Evolutionary conservation across 2,797 vertebrate genomes (phyloP), one percentile per base, ranked within the genome.

Genomic region (Fistularia commersonii): DNA sequence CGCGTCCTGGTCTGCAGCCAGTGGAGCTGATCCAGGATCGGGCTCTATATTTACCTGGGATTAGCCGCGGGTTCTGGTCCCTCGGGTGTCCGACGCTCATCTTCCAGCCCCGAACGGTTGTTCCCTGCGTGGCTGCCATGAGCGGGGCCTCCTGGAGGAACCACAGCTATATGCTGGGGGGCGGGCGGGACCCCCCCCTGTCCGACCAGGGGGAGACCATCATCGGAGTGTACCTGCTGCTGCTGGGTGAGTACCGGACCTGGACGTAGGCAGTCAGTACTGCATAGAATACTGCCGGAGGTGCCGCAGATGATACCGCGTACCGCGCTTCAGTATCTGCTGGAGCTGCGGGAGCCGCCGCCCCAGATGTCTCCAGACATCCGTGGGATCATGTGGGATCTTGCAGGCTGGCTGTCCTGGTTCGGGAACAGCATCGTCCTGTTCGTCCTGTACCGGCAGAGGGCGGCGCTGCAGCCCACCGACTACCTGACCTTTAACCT

Each of bases 371-470:
- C 11, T 44, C 8, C 12, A 15, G 15, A 10, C 23, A 15, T 44
- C 14, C 8, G 1, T 6, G 10, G 3, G 5, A 8, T 39, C 10
- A 11, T n/a, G 10, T n/a, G 10, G 8, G 8, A 11, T 11, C 38
- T 11, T n/a, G 39, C 72, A 92, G 91, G 91, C 7, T 93, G 90
- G 91, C 57, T 91, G 45, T 91, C 93, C 37, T 93, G 90, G 92
- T 89, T 94, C 59, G 88, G 92, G 54, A 94, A 93, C 80, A 90
- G 89, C 56, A 67, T 91, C 38, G 90, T 92, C 44, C 90, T 93
- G 41, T 91, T 93, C 63, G 75, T 94, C 12, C 75, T 93, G 6
- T 89, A 85, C 70, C 87, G 88, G 35, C 91, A 94, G 76, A 84
- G 88, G 49, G 71, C 82, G 0, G 13, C 71, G 2, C 85, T 94